These are phyloP conservation scores for Cyphomyrus plagiostoma DNA, from an alignment of 2,113 vertebrate genomes.

Conservation along the genomic window DNA sequence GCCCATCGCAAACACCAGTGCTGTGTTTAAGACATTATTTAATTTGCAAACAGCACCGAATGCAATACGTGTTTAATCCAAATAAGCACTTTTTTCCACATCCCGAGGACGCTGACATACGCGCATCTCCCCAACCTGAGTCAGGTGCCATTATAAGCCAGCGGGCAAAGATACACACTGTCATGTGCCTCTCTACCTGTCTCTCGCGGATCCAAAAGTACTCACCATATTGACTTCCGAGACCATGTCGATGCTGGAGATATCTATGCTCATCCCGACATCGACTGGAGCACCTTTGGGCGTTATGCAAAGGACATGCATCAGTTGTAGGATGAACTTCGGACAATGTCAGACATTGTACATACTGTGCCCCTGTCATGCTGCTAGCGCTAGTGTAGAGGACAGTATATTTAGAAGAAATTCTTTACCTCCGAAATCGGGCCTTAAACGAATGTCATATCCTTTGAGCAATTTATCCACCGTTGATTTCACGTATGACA, in stretches of 20 bases:
- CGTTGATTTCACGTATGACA: constrained; percentile 82
- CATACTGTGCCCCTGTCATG: background rate
- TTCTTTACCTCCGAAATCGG: constrained; percentile 78
- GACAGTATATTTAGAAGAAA: constrained; percentile 17
- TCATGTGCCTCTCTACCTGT: constrained; percentile 6
- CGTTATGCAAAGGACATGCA: constrained; percentile 21
- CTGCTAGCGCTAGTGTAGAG: background rate
- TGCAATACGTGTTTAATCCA: background rate
- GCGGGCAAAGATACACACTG: background rate
- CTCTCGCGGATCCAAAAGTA: constrained; percentile 38
- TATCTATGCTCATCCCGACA: constrained; percentile 87
- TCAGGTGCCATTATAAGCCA: background rate
- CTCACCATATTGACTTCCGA: constrained; percentile 96
- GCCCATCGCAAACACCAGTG: background rate
- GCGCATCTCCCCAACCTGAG: background rate
- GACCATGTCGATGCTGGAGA: constrained; percentile 88
- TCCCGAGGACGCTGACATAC: background rate
- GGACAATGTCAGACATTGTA: background rate
- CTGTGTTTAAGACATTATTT: background rate
- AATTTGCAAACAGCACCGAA: background rate
- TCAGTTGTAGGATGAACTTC: background rate
- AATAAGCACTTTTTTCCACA: background rate
- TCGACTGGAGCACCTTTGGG: constrained; percentile 79
- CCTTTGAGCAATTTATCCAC: constrained; percentile 79
- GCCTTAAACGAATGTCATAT: constrained; percentile 79